Percentiles rank a stretch among this genome's conserved stretches.
Evolutionary conservation across 2,113 vertebrate genomes (phyloP).

Genomic region (Cairina moschata): DNA sequence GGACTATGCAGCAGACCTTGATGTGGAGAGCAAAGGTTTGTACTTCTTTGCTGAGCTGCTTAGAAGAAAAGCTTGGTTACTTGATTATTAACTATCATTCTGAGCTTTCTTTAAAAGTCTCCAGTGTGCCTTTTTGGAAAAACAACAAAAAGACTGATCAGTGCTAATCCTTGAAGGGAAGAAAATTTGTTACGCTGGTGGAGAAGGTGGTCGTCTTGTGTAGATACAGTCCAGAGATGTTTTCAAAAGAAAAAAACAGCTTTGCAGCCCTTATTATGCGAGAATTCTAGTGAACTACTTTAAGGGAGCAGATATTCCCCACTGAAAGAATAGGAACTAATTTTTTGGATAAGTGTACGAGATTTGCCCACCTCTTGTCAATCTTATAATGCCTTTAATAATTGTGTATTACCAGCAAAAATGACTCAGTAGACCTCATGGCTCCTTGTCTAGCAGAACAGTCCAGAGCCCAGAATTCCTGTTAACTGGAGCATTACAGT

Average conservation of each 20-base stretch:
- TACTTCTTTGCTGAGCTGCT: background rate
- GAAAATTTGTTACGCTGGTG: background rate
- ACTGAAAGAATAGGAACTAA: background rate
- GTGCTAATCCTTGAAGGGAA: background rate
- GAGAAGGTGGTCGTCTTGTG: background rate
- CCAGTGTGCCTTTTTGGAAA: background rate
- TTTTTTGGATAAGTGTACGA: background rate
- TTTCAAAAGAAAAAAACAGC: background rate
- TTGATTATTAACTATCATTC: background rate
- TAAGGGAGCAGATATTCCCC: background rate
- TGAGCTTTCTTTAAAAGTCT: background rate
- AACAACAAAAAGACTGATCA: background rate
- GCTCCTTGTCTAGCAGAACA: background rate
- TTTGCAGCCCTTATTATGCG: background rate
- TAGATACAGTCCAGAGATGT: background rate
- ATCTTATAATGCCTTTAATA: background rate
- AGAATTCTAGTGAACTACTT: background rate
- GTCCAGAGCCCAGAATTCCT: background rate
- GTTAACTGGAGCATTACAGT: background rate
- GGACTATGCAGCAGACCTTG: constrained; percentile 89
- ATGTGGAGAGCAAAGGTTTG: constrained; percentile 86
- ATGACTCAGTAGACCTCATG: background rate
- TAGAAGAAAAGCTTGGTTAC: background rate
- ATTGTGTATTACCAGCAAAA: background rate
- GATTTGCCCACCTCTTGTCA: background rate